phyloP scores from a whole-genome alignment of 2,797 vertebrate genomes.

The Epinephelus malabaricus region DNA sequence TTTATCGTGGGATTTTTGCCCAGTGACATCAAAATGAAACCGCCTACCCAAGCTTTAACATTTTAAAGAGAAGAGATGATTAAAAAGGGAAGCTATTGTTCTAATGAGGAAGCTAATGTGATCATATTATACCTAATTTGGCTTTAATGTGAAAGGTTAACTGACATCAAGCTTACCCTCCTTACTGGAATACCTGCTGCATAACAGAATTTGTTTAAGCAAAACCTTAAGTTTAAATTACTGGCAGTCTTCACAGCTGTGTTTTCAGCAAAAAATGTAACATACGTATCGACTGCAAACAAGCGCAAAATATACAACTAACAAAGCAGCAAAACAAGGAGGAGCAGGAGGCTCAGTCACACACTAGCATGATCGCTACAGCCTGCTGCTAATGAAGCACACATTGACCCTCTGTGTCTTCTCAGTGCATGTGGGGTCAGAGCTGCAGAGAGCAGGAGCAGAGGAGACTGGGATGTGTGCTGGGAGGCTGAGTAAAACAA shows the following conservation, averaged over 20 bases:
- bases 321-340: constrained; percentile 68
- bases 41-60: background rate
- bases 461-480: constrained; percentile 47
- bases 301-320: constrained; percentile 44
- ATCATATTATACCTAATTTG: constrained; percentile 18
- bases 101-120: background rate
- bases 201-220: constrained; percentile 36
- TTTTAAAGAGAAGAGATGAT: background rate
- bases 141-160: constrained; percentile 24
- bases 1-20: too few species aligned
- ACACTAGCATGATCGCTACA: constrained; percentile 49
- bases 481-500: constrained; percentile 30
- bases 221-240: constrained; percentile 38
- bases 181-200: constrained; percentile 37
- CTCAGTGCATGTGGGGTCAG: constrained; percentile 23
- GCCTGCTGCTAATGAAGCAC: constrained; percentile 59
- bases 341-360: constrained; percentile 57
- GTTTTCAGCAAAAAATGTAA: constrained; percentile 35
- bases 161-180: constrained; percentile 33
- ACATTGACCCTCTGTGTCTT: constrained; percentile 28
- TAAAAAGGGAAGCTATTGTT: background rate
- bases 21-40: background rate
- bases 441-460: constrained; percentile 37
- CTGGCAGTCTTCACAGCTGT: constrained; percentile 10
- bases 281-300: background rate